Base-by-base conservation (phyloP, 1,140 invertebrate species). In the Cherax destructor region DNA sequence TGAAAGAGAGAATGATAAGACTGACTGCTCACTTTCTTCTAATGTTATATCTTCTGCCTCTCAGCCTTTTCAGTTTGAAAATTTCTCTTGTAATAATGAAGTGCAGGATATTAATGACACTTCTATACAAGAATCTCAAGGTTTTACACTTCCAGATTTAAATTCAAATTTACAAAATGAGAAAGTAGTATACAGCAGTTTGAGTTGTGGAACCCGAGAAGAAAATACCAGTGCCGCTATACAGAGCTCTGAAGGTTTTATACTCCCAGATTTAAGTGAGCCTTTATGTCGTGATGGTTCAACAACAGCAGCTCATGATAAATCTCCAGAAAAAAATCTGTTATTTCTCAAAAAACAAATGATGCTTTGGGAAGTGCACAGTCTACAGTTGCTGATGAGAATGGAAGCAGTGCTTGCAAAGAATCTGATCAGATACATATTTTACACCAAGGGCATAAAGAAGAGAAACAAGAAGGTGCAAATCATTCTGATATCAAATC, bases 21-120 rank as follows among this genome's bases (percentile, higher is more conserved):
- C 61, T 69, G 61, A 69, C 61, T 13, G 9, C 10, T n/a, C n/a
- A n/a, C n/a, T n/a, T n/a, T n/a, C n/a, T n/a, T n/a, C n/a, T n/a
- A n/a, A n/a, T n/a, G n/a, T n/a, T n/a, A 21, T 72, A 11, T 24
- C 6, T 30, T 18, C n/a, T 72, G 69, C 69, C 24, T 7, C 24
- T n/a, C 87, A 89, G 47, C 65, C 87, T 74, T 89, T 89, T 89
- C 78, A 83, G 49, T 65, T 89, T n/a, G 72, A 50, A 18, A 13
- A 76, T 47, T 69, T 84, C 1, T 24, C 49, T 16, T 30, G n/a
- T 18, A 65, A 21, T 49, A 76, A 76, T 13, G n/a, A 52, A 5
- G 6, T 24, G 9, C 74, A 86, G 69, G 50, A 50, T 5, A 52
- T n/a, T 11, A 21, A 30, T 30, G 10, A 50, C 50, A n/a, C 11